These are phyloP conservation scores for Ochropleura leucogaster DNA, from an alignment of 2,888 invertebrate species.

Conservation along the genomic window DNA sequence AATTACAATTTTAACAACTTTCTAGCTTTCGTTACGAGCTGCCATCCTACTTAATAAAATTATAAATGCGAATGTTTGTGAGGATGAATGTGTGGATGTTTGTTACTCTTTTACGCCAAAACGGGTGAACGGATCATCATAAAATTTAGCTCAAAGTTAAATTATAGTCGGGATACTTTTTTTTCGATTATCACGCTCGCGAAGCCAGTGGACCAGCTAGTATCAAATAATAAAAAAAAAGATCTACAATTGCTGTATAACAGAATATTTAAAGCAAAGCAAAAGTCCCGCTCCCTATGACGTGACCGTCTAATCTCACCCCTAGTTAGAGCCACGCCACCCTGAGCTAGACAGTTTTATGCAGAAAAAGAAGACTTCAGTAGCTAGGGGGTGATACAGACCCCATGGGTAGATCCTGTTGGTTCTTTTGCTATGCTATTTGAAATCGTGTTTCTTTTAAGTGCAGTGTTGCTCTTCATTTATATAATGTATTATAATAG, in stretches of 20 bases:
- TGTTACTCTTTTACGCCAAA: too few species aligned
- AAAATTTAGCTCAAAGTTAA: too few species aligned
- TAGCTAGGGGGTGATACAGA: constrained; percentile 12
- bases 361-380: constrained; percentile 35
- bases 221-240: background rate
- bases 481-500: background rate
- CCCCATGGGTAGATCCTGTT: background rate
- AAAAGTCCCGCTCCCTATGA: background rate
- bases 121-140: too few species aligned
- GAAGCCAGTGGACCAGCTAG: too few species aligned
- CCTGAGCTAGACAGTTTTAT: constrained; percentile 23
- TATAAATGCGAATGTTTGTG: too few species aligned
- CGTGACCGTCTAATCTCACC: constrained; percentile 7
- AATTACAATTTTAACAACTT: background rate
- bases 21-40: background rate
- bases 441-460: background rate
- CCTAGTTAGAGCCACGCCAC: background rate
- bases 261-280: background rate
- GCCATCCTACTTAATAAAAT: too few species aligned
- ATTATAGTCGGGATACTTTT: too few species aligned
- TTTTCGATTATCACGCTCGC: too few species aligned
- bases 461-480: background rate
- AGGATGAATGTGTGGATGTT: too few species aligned
- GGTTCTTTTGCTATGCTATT: background rate
- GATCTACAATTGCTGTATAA: background rate